A percentile compares a stretch with the other conserved stretches of the same genome.
Conservation (phyloP, 64 coral and sea anemone species). For the Orbicella faveolata region DNA sequence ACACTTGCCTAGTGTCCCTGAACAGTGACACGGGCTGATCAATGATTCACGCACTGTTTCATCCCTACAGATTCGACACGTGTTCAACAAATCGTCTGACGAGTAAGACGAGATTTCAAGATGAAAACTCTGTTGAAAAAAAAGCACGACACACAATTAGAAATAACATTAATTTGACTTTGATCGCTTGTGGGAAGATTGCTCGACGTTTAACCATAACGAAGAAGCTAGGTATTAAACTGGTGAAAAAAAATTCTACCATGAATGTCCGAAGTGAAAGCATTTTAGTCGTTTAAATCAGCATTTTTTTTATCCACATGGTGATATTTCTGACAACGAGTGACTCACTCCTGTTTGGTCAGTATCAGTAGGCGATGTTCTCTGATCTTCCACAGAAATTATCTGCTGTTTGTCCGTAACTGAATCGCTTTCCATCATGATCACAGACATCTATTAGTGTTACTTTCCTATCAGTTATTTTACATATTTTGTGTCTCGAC, state of each 20-base stretch:
- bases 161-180: too few relatives aligned
- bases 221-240: too few relatives aligned
- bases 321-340: too few relatives aligned
- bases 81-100: slow-evolving; percentile 33
- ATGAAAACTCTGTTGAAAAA: slow-evolving; percentile 9
- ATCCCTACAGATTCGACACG: slow-evolving; percentile 87
- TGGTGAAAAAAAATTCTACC: too few relatives aligned
- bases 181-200: too few relatives aligned
- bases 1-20: slow-evolving; percentile 71
- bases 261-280: too few relatives aligned
- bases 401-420: background rate
- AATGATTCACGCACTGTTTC: slow-evolving; percentile 45
- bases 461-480: background rate
- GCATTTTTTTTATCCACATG: too few relatives aligned
- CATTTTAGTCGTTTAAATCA: too few relatives aligned
- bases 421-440: background rate
- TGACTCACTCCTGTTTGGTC: background rate
- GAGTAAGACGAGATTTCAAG: background rate
- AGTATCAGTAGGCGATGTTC: background rate
- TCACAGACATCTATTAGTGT: background rate
- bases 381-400: slow-evolving; percentile 1
- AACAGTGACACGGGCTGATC: slow-evolving; percentile 76
- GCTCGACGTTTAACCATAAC: too few relatives aligned
- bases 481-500: background rate
- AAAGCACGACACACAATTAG: background rate